Conservation (phyloP, 1,140 invertebrate genomes). For the Drosophila auraria region DNA sequence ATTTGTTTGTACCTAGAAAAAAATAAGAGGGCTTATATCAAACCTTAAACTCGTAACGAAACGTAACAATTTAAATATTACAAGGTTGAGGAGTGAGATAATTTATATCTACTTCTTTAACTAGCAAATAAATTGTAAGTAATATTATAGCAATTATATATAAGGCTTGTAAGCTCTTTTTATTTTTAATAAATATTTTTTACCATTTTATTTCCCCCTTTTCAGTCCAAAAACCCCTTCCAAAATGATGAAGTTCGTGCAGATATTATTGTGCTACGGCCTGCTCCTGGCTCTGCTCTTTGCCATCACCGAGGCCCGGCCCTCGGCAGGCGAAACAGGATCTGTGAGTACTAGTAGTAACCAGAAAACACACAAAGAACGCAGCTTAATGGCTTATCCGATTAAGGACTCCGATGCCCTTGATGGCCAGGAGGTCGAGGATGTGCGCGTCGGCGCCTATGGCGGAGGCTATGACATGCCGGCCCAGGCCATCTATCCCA, state of each 20-base stretch:
- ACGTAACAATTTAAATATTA: neutral
- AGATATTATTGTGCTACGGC: slow-evolving; percentile 68
- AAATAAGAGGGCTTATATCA: too few species aligned
- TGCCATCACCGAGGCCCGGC: slow-evolving; percentile 61
- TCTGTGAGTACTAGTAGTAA: slow-evolving; percentile 53
- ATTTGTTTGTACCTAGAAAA: too few species aligned
- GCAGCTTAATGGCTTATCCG: neutral
- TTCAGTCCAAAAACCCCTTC: slow-evolving; percentile 26
- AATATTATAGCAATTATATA: accelerated
- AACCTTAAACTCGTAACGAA: too few species aligned
- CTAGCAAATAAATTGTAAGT: neutral
- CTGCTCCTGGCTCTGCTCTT: slow-evolving; percentile 57
- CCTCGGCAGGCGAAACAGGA: slow-evolving; percentile 55
- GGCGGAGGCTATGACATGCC: slow-evolving; percentile 73
- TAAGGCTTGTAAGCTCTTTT: neutral
- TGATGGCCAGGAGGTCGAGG: slow-evolving; percentile 59
- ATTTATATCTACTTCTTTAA: neutral
- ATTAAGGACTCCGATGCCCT: slow-evolving; percentile 56
- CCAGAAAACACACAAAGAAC: neutral
- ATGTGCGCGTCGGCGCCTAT: slow-evolving; percentile 50
- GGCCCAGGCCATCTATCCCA: slow-evolving; percentile 72
- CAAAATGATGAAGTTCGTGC: slow-evolving; percentile 72
- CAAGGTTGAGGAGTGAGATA: neutral
- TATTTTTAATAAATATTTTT: neutral
- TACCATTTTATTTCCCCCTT: neutral